Evolutionary conservation across 2,113 vertebrate genomes (phyloP).

Genomic region (Nibea albiflora): DNA sequence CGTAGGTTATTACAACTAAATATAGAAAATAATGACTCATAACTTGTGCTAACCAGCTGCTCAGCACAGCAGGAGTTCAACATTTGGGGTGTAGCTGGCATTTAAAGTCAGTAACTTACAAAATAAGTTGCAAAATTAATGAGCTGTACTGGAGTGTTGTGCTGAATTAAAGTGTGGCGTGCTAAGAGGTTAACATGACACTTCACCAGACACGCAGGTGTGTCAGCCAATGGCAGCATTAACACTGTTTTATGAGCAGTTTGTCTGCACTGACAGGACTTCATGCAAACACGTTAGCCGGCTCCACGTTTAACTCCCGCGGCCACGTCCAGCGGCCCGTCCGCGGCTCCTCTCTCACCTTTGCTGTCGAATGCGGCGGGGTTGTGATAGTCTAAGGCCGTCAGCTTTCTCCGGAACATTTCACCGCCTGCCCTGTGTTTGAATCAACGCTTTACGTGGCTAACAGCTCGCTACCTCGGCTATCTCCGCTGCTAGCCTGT

Average conservation of each 20-base stretch:
- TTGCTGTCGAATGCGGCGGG: constrained; percentile 89
- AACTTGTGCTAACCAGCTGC: neutral
- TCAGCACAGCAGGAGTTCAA: neutral
- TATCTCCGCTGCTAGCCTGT: neutral
- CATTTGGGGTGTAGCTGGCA: no score
- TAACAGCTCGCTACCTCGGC: neutral
- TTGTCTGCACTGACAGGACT: constrained; percentile 1
- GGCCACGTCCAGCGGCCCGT: rapidly evolving
- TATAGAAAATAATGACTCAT: neutral
- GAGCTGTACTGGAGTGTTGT: neutral
- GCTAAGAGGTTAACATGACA: neutral
- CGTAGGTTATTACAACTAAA: neutral
- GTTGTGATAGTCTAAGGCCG: constrained; percentile 94
- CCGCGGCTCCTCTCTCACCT: constrained; percentile 79
- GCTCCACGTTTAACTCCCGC: constrained; percentile 3
- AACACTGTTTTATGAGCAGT: neutral
- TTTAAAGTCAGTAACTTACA: no score
- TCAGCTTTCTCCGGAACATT: constrained; percentile 95
- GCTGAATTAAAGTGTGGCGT: neutral
- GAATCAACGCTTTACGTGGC: neutral
- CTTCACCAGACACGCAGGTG: rapidly evolving
- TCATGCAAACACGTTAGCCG: constrained; percentile 24
- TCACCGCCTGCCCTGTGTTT: neutral
- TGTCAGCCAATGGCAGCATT: rapidly evolving
- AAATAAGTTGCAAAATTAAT: neutral